Percentiles rank a stretch among this genome's conserved stretches.
phyloP scores from a whole-genome alignment of 2,888 invertebrate genomes.

The Lysandra coridon region DNA sequence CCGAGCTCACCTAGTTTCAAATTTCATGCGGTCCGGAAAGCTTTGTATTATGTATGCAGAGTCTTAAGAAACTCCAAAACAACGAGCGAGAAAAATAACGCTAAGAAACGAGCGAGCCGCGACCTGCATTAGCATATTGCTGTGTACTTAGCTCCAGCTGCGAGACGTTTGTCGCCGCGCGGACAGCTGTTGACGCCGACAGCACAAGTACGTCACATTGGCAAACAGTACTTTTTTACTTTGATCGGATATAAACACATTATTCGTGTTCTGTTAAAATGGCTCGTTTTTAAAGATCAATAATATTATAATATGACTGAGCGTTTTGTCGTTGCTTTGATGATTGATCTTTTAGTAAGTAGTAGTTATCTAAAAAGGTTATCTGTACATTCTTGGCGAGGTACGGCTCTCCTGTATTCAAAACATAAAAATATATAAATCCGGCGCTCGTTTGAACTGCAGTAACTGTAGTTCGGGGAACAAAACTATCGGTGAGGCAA shows the following conservation, averaged over 20 bases:
- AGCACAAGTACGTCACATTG: not conserved
- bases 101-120: slow-evolving; percentile 13
- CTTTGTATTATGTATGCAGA: slow-evolving; percentile 16
- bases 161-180: not conserved
- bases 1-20: slow-evolving; percentile 6
- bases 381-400: not conserved
- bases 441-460: not conserved
- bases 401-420: not conserved
- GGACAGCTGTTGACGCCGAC: not conserved
- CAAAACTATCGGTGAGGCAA: slow-evolving; percentile 11
- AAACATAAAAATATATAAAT: not conserved
- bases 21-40: slow-evolving; percentile 5
- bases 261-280: too few relatives aligned
- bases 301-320: too few relatives aligned
- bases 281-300: too few relatives aligned
- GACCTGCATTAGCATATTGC: slow-evolving; percentile 13
- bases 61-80: slow-evolving; percentile 8
- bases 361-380: too few relatives aligned
- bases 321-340: too few relatives aligned
- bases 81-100: not conserved
- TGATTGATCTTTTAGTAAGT: too few relatives aligned
- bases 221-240: too few relatives aligned
- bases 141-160: not conserved
- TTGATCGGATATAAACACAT: too few relatives aligned
- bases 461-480: not conserved